A percentile compares a stretch with the other conserved stretches of the same genome.
These are phyloP conservation scores for Dasypus novemcinctus DNA, from an alignment of 2,113 vertebrate species.

Conservation along the genomic window DNA sequence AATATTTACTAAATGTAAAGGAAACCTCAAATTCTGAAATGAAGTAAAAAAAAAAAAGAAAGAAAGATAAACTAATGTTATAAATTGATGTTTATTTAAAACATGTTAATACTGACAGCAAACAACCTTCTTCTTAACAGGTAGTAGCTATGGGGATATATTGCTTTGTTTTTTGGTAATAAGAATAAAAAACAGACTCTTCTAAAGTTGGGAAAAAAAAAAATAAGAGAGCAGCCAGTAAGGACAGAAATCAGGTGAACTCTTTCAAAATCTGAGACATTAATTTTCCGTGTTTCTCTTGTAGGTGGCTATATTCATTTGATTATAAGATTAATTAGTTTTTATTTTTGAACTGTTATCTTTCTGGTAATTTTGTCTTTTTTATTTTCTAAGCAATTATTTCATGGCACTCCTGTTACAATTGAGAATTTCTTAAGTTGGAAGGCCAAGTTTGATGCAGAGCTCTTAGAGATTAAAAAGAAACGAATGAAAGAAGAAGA, in stretches of 20 bases:
- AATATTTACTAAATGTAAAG: neutral
- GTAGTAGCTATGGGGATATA: neutral
- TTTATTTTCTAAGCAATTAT: constrained; percentile 83
- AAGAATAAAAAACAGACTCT: neutral
- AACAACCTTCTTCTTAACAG: neutral
- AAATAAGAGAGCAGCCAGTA: neutral
- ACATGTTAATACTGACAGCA: neutral
- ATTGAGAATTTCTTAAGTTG: constrained; percentile 97
- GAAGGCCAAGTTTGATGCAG: constrained; percentile 94
- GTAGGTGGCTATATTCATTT: neutral
- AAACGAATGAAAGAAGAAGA: constrained; percentile 97
- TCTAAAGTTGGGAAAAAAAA: neutral
- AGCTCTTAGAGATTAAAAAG: constrained; percentile 91
- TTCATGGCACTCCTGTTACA: constrained; percentile 97
- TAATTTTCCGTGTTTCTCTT: neutral
- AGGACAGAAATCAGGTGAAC: constrained; percentile 8
- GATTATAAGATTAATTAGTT: neutral
- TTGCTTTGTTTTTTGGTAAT: constrained; percentile 22
- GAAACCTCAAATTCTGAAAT: constrained; percentile 17
- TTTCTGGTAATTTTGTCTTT: constrained; percentile 62
- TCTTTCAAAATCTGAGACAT: neutral
- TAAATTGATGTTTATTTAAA: neutral
- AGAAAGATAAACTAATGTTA: too few relatives aligned
- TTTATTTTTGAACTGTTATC: constrained; percentile 16
- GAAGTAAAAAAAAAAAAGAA: neutral